Percentiles rank a stretch among this genome's conserved stretches.
Evolutionary conservation across 2,113 vertebrate genomes (phyloP).

Genomic region (Mastomys natalensis): DNA sequence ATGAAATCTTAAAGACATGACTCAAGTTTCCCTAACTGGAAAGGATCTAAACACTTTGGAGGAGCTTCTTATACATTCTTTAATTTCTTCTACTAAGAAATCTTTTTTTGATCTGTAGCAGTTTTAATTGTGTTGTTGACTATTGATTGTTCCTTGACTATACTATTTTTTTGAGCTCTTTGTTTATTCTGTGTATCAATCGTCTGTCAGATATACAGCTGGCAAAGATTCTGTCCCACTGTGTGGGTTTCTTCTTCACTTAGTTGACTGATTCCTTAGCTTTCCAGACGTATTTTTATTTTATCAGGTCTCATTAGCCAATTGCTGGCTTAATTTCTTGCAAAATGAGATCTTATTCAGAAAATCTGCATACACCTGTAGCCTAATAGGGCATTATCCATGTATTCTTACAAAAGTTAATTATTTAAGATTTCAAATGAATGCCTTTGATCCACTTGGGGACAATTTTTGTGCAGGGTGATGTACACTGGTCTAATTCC

Average conservation of each 20-base stretch:
- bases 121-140: background rate
- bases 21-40: background rate
- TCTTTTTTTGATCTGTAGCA: background rate
- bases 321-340: background rate
- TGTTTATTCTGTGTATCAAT: background rate
- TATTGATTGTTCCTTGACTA: background rate
- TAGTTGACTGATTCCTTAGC: background rate
- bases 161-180: background rate
- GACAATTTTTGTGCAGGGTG: background rate
- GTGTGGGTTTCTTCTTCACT: background rate
- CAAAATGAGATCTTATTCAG: background rate
- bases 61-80: background rate
- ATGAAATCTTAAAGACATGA: background rate
- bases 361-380: background rate
- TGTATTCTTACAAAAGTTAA: background rate
- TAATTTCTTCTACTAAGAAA: background rate
- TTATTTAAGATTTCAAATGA: background rate
- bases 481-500: background rate
- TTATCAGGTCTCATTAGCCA: background rate
- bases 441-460: background rate
- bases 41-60: background rate
- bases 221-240: background rate
- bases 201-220: background rate
- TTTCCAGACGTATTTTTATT: background rate
- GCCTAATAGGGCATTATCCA: background rate